Percentiles rank a stretch among this genome's conserved stretches.
These are phyloP conservation scores for Labeo calbasu DNA, from an alignment of 2,797 vertebrate genomes.

Conservation along the genomic window DNA sequence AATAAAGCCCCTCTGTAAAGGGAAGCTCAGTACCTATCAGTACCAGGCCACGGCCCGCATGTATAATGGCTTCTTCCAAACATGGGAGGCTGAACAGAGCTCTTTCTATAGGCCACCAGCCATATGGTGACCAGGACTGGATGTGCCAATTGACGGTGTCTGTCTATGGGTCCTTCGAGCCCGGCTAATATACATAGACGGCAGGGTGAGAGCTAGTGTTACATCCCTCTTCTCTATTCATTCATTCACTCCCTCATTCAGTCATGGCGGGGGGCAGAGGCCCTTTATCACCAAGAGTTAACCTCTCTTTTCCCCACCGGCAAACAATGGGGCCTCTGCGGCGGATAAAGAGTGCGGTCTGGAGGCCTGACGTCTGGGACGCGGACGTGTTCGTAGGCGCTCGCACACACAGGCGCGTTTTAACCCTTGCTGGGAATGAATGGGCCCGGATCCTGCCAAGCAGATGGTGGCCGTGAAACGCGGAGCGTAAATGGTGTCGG, in stretches of 20 bases:
- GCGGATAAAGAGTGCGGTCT: conserved; percentile 53
- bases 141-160: conserved; percentile 83
- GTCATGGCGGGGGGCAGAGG: conserved; percentile 62
- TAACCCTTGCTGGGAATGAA: conserved; percentile 43
- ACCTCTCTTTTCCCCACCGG: conserved; percentile 70
- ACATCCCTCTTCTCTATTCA: conserved; percentile 79
- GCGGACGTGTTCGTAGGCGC: conserved; percentile 46
- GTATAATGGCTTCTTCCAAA: conserved; percentile 69
- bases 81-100: conserved; percentile 74
- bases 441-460: conserved; percentile 69
- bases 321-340: conserved; percentile 74
- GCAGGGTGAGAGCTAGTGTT: conserved; percentile 75
- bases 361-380: conserved; percentile 53
- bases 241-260: conserved; percentile 80
- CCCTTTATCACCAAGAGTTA: conserved; percentile 77
- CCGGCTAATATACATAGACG: conserved; percentile 58
- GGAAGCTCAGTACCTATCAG: conserved; percentile 67
- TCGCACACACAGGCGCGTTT: conserved; percentile 30
- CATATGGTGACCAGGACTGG: conserved; percentile 82
- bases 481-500: conserved; percentile 62
- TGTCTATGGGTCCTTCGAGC: conserved; percentile 66
- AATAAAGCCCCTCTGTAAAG: conserved; percentile 72
- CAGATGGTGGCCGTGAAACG: conserved; percentile 75
- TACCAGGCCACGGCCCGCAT: conserved; percentile 61
- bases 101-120: conserved; percentile 77